Conservation (phyloP, 2,113 vertebrate genomes). For the Peromyscus polionotus region DNA sequence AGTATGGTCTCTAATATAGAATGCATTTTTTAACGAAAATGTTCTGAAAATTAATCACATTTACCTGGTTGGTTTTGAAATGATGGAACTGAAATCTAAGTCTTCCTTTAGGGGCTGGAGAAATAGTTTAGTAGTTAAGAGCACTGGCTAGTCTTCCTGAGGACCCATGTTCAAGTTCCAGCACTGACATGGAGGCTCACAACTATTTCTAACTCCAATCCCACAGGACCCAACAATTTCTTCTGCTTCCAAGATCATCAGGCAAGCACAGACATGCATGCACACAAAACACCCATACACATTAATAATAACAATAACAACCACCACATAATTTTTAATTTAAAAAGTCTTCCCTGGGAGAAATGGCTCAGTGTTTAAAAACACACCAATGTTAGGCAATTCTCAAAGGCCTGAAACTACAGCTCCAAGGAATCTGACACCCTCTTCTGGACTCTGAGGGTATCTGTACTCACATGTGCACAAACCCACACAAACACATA, state of each 20-base stretch:
- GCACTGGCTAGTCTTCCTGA: not conserved
- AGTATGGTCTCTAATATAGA: constrained; percentile 11
- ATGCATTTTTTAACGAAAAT: not conserved
- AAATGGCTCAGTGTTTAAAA: not conserved
- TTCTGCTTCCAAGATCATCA: not conserved
- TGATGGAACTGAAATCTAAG: not conserved
- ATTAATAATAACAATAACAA: not conserved
- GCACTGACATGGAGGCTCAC: not conserved
- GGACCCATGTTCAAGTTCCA: not conserved
- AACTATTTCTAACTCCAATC: not conserved
- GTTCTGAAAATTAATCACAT: not conserved
- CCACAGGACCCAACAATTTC: not conserved
- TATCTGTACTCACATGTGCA: not conserved
- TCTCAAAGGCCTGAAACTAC: not conserved
- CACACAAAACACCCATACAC: not conserved
- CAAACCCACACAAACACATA: not conserved
- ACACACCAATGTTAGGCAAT: not conserved
- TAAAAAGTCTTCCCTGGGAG: not conserved
- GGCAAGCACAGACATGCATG: not conserved
- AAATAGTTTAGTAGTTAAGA: not conserved
- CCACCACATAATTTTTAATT: not conserved
- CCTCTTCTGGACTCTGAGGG: not conserved
- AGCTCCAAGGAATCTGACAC: not conserved
- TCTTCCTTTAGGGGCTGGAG: constrained; percentile 7
- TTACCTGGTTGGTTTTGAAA: constrained; percentile 29